Conservation (phyloP, 2,888 invertebrate species). For the Tipula lateralis region DNA sequence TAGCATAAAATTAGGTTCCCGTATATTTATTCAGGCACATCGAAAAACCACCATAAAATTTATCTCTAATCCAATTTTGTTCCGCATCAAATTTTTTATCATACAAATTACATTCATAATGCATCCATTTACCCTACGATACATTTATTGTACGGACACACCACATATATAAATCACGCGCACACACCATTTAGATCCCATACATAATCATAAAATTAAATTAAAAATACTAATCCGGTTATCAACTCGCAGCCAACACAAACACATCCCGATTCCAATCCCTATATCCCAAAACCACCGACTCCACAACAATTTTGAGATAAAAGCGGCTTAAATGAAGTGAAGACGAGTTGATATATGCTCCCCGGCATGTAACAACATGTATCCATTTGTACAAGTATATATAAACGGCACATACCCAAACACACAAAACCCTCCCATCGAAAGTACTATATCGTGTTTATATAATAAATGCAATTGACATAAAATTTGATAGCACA, state of each 20-base stretch:
- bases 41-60: background rate
- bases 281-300: background rate
- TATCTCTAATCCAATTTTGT: background rate
- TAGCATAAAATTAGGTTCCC: no score
- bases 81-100: background rate
- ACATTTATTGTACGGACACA: background rate
- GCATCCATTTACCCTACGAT: background rate
- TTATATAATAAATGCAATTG: background rate
- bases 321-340: background rate
- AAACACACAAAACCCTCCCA: background rate
- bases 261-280: background rate
- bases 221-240: background rate
- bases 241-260: background rate
- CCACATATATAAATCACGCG: background rate
- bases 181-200: background rate
- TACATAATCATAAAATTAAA: background rate
- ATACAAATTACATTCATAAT: background rate
- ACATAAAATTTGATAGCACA: slow-evolving; percentile 13
- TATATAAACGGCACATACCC: background rate
- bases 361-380: background rate
- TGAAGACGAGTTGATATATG: background rate
- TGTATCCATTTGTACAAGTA: background rate
- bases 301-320: background rate
- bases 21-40: no score
- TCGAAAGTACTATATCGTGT: slow-evolving; percentile 2